Evolutionary conservation across 2,797 vertebrate genomes (phyloP), one percentile per base, ranked within the genome.

Genomic region (Babyrousa celebensis): DNA sequence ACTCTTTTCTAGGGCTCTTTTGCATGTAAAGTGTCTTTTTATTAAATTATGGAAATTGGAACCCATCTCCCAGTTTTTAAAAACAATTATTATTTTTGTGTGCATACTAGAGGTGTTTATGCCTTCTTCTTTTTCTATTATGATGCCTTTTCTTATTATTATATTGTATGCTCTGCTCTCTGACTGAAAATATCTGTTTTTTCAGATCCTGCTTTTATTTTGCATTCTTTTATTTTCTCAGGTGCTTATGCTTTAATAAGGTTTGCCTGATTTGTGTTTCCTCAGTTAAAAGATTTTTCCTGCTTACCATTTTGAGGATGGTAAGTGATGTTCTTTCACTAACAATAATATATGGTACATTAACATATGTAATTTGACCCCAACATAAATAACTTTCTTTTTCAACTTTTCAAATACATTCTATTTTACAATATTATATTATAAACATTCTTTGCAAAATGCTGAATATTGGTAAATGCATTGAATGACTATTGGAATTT

Each of bases 41-140:
- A 97, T 98, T 98, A 98, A 98, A 95, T 97, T 98, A 97, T 96
- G 96, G 95, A 98, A 98, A 98, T 98, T 96, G 96, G 96, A 97
- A 94, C 96, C 89, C 84, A 97, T 97, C 95, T 95, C 83, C 89
- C 90, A 85, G 84, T 97, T 97, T 96, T 92, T 91, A 96, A 97
- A 98, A 96, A 97, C 97, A 97, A 97, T 98, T 97, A 97, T 96
- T 96, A 97, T 97, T 93, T 95, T 91, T 96, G 80, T 96, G 88
- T 97, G 86, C 96, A 25, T 97, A 94, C 67, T 63, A 94, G 70
- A 96, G 48, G 91, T 96, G 96, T 97, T 97, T 97, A 94, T 95
- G 93, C 86, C 56, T 89, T 96, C 91, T 97, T 86, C 88, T 71
- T 95, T 97, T 97, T 86, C 97, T 96, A 94, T 97, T 97, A 96